Base-by-base conservation (phyloP, 53 echinoderm and acorn worm genomes). In the Astropecten irregularis region DNA sequence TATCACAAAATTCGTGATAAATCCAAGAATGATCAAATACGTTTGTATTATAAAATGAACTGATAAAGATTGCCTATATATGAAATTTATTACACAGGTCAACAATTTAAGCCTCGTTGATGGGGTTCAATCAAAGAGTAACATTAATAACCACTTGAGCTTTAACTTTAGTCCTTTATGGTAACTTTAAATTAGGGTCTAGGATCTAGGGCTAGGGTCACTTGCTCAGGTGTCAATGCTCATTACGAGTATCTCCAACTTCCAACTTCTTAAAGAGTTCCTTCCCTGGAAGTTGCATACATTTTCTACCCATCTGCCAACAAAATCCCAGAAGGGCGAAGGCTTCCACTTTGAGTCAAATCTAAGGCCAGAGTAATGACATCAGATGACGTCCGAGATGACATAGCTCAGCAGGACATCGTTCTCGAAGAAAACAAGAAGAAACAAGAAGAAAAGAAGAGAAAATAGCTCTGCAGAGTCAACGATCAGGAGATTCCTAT, bases 171-270 rank as follows among this genome's bases (percentile, higher is more conserved):
- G n/a, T n/a, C n/a, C n/a, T n/a, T n/a, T n/a, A n/a, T n/a, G n/a
- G n/a, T n/a, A n/a, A n/a, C n/a, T n/a, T n/a, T n/a, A n/a, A n/a
- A n/a, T n/a, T n/a, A n/a, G n/a, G n/a, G n/a, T n/a, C n/a, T n/a
- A n/a, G n/a, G n/a, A n/a, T n/a, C n/a, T n/a, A n/a, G 72, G 26
- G 36, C 47, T 8, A 5, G 50, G 15, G 61, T 69, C 4, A 49
- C 33, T 25, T 60, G 13, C 32, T 58, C 84, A 0, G 5, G 64
- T 9, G 82, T 48, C 2, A 54, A 84, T 9, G 40, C 70, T 16
- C 8, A 40, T 9, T n/a, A 69, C 22, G 79, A 87, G 44, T 88
- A 88, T 44, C 82, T 88, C 32, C 31, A 49, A 10, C 82, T 81
- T 14, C 88, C 60, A 36, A 40, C n/a, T 19, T 13, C 11, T 4